Evolutionary conservation across 2,113 vertebrate genomes (phyloP).

Genomic region (Etheostoma cragini): DNA sequence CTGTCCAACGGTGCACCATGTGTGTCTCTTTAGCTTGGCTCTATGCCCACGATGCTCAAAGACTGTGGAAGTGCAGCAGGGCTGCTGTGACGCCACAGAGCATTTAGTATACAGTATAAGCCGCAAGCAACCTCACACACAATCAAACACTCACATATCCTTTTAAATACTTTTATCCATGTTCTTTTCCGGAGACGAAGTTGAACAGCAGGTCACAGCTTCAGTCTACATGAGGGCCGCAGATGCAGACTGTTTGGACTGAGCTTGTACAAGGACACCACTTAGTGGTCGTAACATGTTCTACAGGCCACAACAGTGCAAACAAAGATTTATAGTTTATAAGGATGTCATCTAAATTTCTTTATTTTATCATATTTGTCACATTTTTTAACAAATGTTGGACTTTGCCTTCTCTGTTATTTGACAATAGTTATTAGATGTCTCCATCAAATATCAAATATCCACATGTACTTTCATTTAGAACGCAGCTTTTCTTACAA

Average conservation of each 20-base stretch:
- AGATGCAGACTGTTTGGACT: conserved; percentile 11
- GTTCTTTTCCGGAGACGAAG: not conserved
- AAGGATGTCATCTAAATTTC: not conserved
- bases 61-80: conserved; percentile 43
- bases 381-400: not conserved
- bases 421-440: not conserved
- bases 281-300: conserved; percentile 34
- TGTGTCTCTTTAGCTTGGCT: conserved; percentile 60
- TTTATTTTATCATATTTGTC: not conserved
- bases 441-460: not conserved
- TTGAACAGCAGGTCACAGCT: conserved; percentile 15
- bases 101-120: conserved; percentile 24
- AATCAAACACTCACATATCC: conserved; percentile 6
- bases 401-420: conserved; percentile 11
- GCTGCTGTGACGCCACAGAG: conserved; percentile 61
- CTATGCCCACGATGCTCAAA: conserved; percentile 41
- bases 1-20: conserved; percentile 40
- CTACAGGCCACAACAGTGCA: conserved; percentile 21
- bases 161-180: conserved; percentile 13
- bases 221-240: not conserved
- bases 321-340: not conserved
- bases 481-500: too few relatives aligned
- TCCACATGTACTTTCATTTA: too few relatives aligned
- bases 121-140: conserved; percentile 22
- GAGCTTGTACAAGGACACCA: conserved; percentile 35